Evolutionary conservation across 2,797 vertebrate genomes (phyloP), one percentile per base, ranked within the genome.

Genomic region (Cyprinodon diabolis): DNA sequence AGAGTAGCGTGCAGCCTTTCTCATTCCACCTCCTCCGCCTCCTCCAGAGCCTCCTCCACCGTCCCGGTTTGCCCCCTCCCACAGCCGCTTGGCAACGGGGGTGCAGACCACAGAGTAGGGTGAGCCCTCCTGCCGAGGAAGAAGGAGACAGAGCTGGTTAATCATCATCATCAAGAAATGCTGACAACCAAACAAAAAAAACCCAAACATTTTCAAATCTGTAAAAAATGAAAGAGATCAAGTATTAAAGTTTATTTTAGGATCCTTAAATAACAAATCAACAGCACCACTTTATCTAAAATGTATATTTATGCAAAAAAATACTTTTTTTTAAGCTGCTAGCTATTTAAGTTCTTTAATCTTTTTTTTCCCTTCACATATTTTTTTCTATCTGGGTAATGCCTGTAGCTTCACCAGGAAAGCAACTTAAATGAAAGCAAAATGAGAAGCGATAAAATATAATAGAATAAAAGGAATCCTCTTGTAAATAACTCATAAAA

Each of bases 31-130:
- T 0, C 90, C 92, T 17, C 94, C 94, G 0, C 94, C 86, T 0
- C 91, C 92, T 9, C 80, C 93, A 0, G 77, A 12, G 4, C 92
- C 86, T 5, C 93, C 85, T 0, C 90, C 93, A 1, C 82, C 93
- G 0, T 95, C 95, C 8, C 97, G 96, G 88, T 91, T 94, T 40
- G 95, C 84, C 1, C 95, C 96, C 63, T 98, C 97, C 97, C 97
- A 98, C 5, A 98, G 95, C 40, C 97, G 91, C 76, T 98, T 99
- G 87, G 97, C 97, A 89, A 98, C 96, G 0, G 97, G 97, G 2
- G 96, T 97, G 92, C 97, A 99, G 82, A 98, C 97, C 83, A 98
- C 97, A 0, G 96, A 97, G 84, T 95, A 95, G 25, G 95, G 92
- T 40, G 97, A 97, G 13, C 93, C 96, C 81, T 99, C 97, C 47